Evolutionary conservation across 2,888 invertebrate species (phyloP).

Genomic region (Syrista parreyssii): DNA sequence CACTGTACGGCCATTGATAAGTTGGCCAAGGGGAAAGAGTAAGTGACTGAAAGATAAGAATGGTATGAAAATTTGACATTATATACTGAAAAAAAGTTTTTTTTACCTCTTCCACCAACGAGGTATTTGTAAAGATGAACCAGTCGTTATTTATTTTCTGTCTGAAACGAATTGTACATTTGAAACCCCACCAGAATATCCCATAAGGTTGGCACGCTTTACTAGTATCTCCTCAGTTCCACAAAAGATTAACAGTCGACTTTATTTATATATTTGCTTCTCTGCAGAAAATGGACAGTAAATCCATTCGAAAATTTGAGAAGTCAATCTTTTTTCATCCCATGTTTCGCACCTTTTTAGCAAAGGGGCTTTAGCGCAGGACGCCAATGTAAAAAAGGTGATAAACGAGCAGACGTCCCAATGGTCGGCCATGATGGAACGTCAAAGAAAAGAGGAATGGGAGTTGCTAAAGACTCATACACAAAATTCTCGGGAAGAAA

Average conservation of each 20-base stretch:
- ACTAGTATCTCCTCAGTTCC: not conserved
- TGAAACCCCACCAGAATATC: too few relatives aligned
- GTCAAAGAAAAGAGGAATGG: constrained; percentile 71
- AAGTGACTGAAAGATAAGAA: constrained; percentile 29
- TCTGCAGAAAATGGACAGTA: not conserved
- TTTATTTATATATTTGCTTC: not conserved
- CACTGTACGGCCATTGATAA: constrained; percentile 72
- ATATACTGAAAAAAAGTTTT: not conserved
- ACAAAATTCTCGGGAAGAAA: constrained; percentile 67
- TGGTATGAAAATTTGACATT: not conserved
- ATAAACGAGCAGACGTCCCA: constrained; percentile 74
- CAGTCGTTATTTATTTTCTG: too few relatives aligned
- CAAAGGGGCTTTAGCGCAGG: constrained; percentile 59
- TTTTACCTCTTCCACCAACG: not conserved
- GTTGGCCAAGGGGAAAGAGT: constrained; percentile 72
- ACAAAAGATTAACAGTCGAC: not conserved
- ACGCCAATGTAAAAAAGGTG: constrained; percentile 64
- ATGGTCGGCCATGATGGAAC: constrained; percentile 73
- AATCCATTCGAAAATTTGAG: not conserved
- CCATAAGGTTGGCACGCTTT: too few relatives aligned
- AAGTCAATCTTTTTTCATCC: not conserved
- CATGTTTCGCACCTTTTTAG: constrained; percentile 38
- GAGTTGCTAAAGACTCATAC: constrained; percentile 71
- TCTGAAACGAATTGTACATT: not conserved
- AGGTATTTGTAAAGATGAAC: too few relatives aligned